A percentile compares a stretch with the other conserved stretches of the same genome.
Conservation (phyloP, 2,113 vertebrate species). For the Ptilorrhoa leucosticta region DNA sequence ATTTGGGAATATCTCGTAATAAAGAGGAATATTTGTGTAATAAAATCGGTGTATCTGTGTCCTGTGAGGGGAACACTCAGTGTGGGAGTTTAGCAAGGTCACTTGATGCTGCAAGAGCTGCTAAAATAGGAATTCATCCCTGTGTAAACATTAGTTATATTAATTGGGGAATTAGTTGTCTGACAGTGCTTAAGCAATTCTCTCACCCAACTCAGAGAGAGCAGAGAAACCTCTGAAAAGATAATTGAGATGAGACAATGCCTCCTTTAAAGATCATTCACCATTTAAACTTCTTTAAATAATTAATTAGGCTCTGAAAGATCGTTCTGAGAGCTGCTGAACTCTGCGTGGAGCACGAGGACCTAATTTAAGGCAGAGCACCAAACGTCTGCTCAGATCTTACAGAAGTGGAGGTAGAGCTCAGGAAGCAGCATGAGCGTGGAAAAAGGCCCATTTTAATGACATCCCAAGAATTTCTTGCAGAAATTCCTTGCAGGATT, state of each 20-base stretch:
- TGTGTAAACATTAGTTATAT: conserved; percentile 13
- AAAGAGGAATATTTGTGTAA: conserved; percentile 15
- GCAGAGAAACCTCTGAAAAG: not conserved
- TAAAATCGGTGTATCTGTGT: not conserved
- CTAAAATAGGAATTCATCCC: not conserved
- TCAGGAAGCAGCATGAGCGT: not conserved
- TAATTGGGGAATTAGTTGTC: conserved; percentile 40
- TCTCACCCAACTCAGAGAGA: not conserved
- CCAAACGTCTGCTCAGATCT: not conserved
- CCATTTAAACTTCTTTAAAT: not conserved
- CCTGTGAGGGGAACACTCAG: not conserved
- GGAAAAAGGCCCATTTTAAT: not conserved
- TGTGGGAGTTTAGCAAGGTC: conserved; percentile 1
- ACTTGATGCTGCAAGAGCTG: not conserved
- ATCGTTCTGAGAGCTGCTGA: not conserved
- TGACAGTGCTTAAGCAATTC: not conserved
- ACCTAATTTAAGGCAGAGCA: not conserved
- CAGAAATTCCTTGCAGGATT: not conserved
- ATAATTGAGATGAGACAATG: conserved; percentile 26
- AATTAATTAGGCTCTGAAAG: not conserved
- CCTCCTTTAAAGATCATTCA: not conserved
- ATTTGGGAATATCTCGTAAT: conserved; percentile 2
- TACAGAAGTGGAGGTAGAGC: not conserved
- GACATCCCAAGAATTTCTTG: not conserved
- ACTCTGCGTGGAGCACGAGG: not conserved